Percentiles rank a stretch among this genome's conserved stretches.
These are phyloP conservation scores for Pantelozetes paolii DNA, from an alignment of 2,888 invertebrate species.

Conservation along the genomic window DNA sequence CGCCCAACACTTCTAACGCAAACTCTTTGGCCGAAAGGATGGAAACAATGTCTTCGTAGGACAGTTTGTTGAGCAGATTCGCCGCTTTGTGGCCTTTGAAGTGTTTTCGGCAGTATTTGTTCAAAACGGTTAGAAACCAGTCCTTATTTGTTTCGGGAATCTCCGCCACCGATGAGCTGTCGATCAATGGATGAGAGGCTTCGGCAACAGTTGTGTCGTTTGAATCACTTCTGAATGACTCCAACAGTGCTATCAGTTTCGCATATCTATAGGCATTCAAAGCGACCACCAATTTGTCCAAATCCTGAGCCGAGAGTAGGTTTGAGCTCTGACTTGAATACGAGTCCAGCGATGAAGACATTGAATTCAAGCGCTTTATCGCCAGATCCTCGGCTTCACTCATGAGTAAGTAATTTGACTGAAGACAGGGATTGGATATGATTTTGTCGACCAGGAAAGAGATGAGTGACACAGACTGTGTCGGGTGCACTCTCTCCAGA, in stretches of 20 bases:
- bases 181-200: conserved; percentile 33
- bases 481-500: conserved; percentile 59
- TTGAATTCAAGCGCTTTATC: conserved; percentile 18
- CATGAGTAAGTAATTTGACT: conserved; percentile 27
- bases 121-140: conserved; percentile 35
- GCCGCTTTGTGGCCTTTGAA: conserved; percentile 27
- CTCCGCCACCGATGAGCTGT: not conserved
- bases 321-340: not conserved
- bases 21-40: conserved; percentile 27
- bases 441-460: conserved; percentile 62
- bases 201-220: not conserved
- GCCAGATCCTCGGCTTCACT: conserved; percentile 35
- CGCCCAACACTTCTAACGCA: conserved; percentile 26
- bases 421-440: conserved; percentile 61
- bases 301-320: conserved; percentile 18
- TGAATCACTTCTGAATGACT: conserved; percentile 11
- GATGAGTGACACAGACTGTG: conserved; percentile 71
- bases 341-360: conserved; percentile 7
- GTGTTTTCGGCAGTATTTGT: conserved; percentile 25
- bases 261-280: not conserved
- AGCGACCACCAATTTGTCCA: not conserved
- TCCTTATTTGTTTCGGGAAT: conserved; percentile 36
- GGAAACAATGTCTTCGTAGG: conserved; percentile 30
- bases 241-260: conserved; percentile 8
- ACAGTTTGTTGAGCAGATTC: conserved; percentile 33